phyloP scores from a whole-genome alignment of 1,140 invertebrate genomes.

The Drosophila ironensis region DNA sequence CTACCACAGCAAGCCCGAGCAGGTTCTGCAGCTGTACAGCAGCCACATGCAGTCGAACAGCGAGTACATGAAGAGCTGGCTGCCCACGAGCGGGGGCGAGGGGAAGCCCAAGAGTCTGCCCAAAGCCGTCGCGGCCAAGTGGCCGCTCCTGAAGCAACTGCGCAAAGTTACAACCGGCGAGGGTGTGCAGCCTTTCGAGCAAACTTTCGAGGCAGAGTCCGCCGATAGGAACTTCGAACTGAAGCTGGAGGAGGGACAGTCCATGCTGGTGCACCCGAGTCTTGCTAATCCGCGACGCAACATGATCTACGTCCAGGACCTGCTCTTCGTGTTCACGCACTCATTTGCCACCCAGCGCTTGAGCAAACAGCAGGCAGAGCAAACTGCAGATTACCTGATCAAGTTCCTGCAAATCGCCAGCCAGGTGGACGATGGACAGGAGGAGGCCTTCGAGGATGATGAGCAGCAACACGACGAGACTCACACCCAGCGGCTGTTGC shows the following conservation, averaged over 20 bases:
- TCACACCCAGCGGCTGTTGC: conserved; percentile 45
- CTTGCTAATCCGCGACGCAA: conserved; percentile 55
- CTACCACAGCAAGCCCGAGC: conserved; percentile 64
- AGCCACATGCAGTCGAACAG: conserved; percentile 23
- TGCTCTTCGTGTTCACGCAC: conserved; percentile 54
- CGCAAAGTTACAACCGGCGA: background rate
- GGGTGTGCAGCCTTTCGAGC: conserved; percentile 21
- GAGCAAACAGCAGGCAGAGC: conserved; percentile 34
- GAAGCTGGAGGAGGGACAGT: conserved; percentile 48
- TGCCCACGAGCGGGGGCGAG: background rate
- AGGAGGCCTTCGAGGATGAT: background rate
- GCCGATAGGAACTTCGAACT: conserved; percentile 39
- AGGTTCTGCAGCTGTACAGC: conserved; percentile 54
- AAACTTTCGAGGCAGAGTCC: conserved; percentile 33
- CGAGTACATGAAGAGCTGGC: conserved; percentile 61
- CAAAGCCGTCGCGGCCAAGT: conserved; percentile 5
- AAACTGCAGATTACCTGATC: conserved; percentile 51
- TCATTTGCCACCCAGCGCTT: conserved; percentile 40
- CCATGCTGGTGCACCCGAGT: conserved; percentile 23
- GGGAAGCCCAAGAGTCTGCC: conserved; percentile 21
- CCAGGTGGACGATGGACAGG: conserved; percentile 36
- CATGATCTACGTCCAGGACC: conserved; percentile 68
- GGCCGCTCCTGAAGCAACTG: conserved; percentile 44
- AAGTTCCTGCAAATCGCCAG: conserved; percentile 54
- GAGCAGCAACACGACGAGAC: conserved; percentile 26